Base-by-base conservation (phyloP, 1,140 invertebrate species). In the Nylanderia fulva region DNA sequence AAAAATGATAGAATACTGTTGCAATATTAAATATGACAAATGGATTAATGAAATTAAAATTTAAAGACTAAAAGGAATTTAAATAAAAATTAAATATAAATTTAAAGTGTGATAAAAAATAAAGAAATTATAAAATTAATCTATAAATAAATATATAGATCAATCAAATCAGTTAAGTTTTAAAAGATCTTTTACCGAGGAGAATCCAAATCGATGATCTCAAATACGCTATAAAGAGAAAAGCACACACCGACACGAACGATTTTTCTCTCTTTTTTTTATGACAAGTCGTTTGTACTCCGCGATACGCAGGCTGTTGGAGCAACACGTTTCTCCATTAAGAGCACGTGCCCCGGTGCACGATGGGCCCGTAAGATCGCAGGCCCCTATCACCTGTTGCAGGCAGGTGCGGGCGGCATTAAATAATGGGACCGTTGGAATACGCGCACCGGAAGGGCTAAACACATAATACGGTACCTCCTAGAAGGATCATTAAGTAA, bases 331-430 rank as follows among this genome's bases (percentile, higher is more conserved):
- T 82, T 71, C 77, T 29, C 64, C 48, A 45, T 39, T 64, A 54
- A 58, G 8, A 24, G 36, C 77, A 72, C 66, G 66, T 80, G 76
- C 63, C 24, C 33, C 18, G 66, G n/a, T 48, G 15, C 15, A 56
- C 39, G 48, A 58, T 2, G 18, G 48, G 76, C 24, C 29, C n/a
- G 48, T 5, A 45, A 68, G 76, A 52, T 64, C 61, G 56, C 24
- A 15, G 39, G 77, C 9, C 42, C 80, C 56, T 29, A 69, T 85
- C 84, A 85, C 84, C 84, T 85, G 82, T 84, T 84, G 48, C 36
- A 27, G 36, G 52, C 84, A 85, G 84, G 76, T 85, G 84, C 72
- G 72, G 63, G 74, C 63, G 60, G 84, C 39, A 82, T 82, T 72
- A 80, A 80, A 13, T 80, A 82, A 80, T 80, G 63, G 27, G 77